A percentile compares a stretch with the other conserved stretches of the same genome.
Evolutionary conservation across 2,113 vertebrate species (phyloP).

Genomic region (Protobothrops mucrosquamatus): DNA sequence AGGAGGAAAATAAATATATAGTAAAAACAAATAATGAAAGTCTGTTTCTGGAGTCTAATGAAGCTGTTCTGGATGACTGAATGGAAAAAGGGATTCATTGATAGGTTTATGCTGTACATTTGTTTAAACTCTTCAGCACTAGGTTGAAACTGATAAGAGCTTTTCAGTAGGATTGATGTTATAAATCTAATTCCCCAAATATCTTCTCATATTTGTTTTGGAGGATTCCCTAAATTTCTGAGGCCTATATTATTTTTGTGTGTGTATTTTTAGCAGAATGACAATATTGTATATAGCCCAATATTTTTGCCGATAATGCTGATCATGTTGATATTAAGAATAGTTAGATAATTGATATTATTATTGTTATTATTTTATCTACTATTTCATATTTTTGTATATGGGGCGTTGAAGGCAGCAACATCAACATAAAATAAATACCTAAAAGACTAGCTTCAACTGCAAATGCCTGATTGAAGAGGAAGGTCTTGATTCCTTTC

Average conservation of each 20-base stretch:
- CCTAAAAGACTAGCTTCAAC: background rate
- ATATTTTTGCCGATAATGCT: background rate
- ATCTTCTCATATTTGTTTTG: background rate
- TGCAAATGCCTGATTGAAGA: background rate
- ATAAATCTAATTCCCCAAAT: background rate
- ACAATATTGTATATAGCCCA: background rate
- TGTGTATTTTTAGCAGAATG: background rate
- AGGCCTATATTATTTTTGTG: background rate
- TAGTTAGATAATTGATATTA: background rate
- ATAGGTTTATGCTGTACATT: background rate
- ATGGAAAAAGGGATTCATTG: background rate
- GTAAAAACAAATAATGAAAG: background rate
- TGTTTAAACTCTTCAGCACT: background rate
- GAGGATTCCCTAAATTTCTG: background rate
- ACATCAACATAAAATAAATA: background rate
- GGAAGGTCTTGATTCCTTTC: background rate
- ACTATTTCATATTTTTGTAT: background rate
- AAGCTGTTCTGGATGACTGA: background rate
- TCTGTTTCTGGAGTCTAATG: background rate
- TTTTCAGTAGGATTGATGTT: background rate
- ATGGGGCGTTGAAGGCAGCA: background rate
- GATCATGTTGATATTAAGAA: background rate
- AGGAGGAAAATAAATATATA: background rate
- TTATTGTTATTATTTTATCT: background rate
- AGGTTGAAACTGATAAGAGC: background rate